Evolutionary conservation across 2,113 vertebrate species (phyloP), one percentile per base, ranked within the genome.

Genomic region (Xyliphius kryptos): DNA sequence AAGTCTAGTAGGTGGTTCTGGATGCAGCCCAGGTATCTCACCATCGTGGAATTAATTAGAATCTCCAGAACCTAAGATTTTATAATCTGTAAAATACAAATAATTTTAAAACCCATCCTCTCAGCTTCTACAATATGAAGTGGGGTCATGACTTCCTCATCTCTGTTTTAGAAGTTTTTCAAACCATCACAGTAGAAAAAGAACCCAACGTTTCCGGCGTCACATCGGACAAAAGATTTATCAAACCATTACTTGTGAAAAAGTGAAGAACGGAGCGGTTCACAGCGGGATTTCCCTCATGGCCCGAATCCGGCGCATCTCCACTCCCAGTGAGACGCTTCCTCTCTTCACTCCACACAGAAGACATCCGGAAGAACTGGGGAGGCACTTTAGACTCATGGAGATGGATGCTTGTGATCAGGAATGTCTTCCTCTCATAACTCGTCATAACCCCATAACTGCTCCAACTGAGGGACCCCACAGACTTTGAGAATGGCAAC

Each of bases 231-330:
- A 88, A 88, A 89, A 83, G 74, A 68, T 74, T 78, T 79, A 83
- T 86, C 88, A 76, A 87, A 85, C 80, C 86, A 87, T 83, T 80
- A 84, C 43, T 83, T 85, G 86, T 81, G 85, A 89, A 88, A 90
- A 84, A 1, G 50, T 20, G 69, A 72, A 80, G 82, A 71, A 84
- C 79, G 83, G 86, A 76, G 59, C 58, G 26, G 44, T 49, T 47
- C 70, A 40, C 58, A 21, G 49, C 19, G 15, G 32, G 69, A 38
- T 46, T 40, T 57, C 50, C 43, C 49, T 38, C 63, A 21, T 37
- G 26, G 63, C 22, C 32, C 53, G 51, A 59, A 32, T 54, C 57
- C 16, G 38, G 36, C 15, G 17, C 17, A 12, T 68, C 76, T 69
- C 58, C 2, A 40, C 3, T 74, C 82, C 77, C 67, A 0, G 68